These are phyloP conservation scores for Gracilinanus agilis DNA, from an alignment of 2,113 vertebrate species.

Conservation along the genomic window DNA sequence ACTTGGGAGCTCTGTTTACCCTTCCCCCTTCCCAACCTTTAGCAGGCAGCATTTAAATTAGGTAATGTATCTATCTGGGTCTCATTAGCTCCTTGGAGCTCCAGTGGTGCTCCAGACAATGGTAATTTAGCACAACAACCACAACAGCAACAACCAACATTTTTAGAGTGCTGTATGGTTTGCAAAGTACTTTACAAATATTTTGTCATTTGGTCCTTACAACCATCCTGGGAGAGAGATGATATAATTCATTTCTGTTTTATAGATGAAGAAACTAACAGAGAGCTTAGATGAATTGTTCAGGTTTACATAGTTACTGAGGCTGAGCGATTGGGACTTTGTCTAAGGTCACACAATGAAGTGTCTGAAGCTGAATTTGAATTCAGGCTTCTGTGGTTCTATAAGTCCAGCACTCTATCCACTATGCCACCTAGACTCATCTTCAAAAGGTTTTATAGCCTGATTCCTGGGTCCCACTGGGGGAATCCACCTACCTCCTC, in stretches of 20 bases:
- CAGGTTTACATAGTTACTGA: background rate
- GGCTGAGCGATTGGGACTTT: background rate
- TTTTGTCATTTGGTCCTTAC: background rate
- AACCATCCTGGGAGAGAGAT: background rate
- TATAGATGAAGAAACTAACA: background rate
- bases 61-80: background rate
- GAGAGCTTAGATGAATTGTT: background rate
- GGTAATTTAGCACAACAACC: background rate
- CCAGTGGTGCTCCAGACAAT: background rate
- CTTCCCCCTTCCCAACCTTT: slow-evolving; percentile 29
- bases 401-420: background rate
- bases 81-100: background rate
- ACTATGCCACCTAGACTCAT: background rate
- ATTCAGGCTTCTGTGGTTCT: background rate
- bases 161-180: background rate
- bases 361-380: background rate
- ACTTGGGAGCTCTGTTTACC: slow-evolving; percentile 55
- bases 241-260: background rate
- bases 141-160: background rate
- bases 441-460: background rate
- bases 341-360: background rate
- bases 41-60: slow-evolving; percentile 67
- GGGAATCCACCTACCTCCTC: background rate
- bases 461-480: background rate
- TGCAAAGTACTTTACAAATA: background rate